Percentiles rank a stretch among this genome's conserved stretches.
These are phyloP conservation scores for Bembecia ichneumoniformis DNA, from an alignment of 2,888 invertebrate species.

Conservation along the genomic window DNA sequence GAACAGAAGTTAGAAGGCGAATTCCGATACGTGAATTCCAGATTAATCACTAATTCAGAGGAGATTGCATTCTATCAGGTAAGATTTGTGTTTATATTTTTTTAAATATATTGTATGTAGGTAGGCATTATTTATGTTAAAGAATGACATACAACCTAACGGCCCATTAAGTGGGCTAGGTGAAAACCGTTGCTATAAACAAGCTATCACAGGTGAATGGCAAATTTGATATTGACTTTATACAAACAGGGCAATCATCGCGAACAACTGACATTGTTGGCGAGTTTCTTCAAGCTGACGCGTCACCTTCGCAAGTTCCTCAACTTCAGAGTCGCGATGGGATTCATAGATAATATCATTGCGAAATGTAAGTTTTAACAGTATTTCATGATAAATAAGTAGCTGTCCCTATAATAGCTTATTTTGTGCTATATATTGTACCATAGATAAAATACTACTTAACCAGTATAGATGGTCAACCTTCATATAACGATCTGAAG, in stretches of 20 bases:
- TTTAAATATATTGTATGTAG: neutral
- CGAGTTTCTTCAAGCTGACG: conserved; percentile 91
- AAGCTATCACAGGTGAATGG: no score
- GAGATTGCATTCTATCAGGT: conserved; percentile 89
- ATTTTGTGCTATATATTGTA: no score
- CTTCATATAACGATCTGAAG: no score
- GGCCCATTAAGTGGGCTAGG: neutral
- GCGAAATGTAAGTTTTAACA: conserved; percentile 84
- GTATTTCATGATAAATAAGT: no score
- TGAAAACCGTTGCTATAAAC: neutral
- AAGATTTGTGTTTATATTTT: conserved; percentile 19
- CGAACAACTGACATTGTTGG: conserved; percentile 88
- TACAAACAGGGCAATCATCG: conserved; percentile 81
- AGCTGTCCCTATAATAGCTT: no score
- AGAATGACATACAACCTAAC: no score
- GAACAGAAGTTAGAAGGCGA: conserved; percentile 99
- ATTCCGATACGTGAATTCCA: conserved; percentile 95
- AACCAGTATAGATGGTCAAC: no score
- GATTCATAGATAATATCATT: conserved; percentile 94
- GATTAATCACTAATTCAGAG: conserved; percentile 97
- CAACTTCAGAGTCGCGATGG: conserved; percentile 92
- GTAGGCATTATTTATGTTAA: neutral
- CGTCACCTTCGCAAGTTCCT: conserved; percentile 88
- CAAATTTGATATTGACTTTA: neutral
- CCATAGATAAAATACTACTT: no score